A percentile compares a stretch with the other conserved stretches of the same genome.
Conservation (phyloP, 2,797 vertebrate species). For the Manis javanica region DNA sequence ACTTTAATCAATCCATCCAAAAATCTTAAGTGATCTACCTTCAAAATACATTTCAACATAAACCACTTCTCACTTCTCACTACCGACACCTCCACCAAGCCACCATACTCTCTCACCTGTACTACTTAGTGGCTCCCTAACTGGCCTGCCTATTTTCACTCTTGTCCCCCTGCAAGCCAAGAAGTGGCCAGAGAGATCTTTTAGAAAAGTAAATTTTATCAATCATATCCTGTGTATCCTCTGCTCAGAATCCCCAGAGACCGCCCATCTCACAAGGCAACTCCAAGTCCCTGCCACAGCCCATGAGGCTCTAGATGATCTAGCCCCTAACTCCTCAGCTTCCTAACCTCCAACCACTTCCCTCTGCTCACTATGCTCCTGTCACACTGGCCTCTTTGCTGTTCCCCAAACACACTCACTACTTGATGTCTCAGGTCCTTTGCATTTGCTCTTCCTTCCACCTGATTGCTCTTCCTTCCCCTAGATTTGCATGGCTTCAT, state of each 20-base stretch:
- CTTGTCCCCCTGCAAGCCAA: neutral
- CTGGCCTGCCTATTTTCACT: neutral
- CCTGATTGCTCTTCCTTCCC: neutral
- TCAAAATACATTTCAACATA: constrained; percentile 40
- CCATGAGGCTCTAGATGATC: neutral
- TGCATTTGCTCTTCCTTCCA: neutral
- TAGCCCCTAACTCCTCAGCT: neutral
- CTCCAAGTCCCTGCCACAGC: neutral
- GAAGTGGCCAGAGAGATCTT: neutral
- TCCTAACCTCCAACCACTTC: neutral
- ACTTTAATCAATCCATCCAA: constrained; percentile 4
- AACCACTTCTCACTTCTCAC: neutral
- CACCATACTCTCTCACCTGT: neutral
- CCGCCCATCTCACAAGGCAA: neutral
- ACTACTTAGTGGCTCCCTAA: neutral
- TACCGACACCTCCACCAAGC: neutral
- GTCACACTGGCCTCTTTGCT: neutral
- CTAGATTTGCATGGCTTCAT: neutral
- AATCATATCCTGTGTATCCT: neutral
- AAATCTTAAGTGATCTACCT: neutral
- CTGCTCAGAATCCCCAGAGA: neutral
- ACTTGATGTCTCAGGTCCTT: neutral
- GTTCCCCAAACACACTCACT: neutral
- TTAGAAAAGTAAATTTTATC: neutral
- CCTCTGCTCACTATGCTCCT: neutral